A percentile compares a stretch with the other conserved stretches of the same genome.
Evolutionary conservation across 2,113 vertebrate species (phyloP).

Genomic region (Microcebus lehilahytsara): DNA sequence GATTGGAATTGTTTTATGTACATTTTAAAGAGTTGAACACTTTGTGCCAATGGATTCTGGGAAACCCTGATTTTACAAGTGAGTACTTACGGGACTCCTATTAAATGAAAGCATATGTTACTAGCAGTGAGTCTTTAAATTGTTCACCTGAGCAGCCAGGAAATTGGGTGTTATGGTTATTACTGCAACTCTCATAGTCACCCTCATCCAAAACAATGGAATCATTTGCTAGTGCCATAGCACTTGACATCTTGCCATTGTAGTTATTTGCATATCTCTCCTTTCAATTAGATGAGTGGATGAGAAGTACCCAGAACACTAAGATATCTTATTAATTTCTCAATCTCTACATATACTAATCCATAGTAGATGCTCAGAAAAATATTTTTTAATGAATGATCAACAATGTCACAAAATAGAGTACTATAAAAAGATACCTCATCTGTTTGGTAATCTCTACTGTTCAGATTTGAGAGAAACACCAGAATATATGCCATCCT

Average conservation of each 20-base stretch:
- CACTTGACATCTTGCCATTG: neutral
- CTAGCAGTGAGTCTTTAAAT: slow-evolving; percentile 50
- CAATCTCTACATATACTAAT: neutral
- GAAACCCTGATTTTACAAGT: slow-evolving; percentile 50
- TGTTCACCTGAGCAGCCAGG: neutral
- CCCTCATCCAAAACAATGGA: neutral
- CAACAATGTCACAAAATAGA: neutral
- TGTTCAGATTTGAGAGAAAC: neutral
- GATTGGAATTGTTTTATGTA: slow-evolving; percentile 32
- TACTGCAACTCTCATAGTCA: neutral
- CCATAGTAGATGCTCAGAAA: neutral
- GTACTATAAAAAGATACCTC: neutral
- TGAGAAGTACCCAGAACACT: neutral
- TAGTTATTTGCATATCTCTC: neutral
- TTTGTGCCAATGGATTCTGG: slow-evolving; percentile 61
- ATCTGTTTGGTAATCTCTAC: neutral
- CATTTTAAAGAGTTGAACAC: slow-evolving; percentile 23
- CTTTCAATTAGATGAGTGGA: neutral
- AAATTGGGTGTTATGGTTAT: slow-evolving; percentile 18
- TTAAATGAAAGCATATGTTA: slow-evolving; percentile 50
- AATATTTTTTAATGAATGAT: neutral
- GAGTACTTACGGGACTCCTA: neutral
- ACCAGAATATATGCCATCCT: neutral
- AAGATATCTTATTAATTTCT: neutral
- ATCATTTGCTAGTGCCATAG: neutral